phyloP scores from a whole-genome alignment of 2,113 vertebrate species.

The Paratilapia polleni region DNA sequence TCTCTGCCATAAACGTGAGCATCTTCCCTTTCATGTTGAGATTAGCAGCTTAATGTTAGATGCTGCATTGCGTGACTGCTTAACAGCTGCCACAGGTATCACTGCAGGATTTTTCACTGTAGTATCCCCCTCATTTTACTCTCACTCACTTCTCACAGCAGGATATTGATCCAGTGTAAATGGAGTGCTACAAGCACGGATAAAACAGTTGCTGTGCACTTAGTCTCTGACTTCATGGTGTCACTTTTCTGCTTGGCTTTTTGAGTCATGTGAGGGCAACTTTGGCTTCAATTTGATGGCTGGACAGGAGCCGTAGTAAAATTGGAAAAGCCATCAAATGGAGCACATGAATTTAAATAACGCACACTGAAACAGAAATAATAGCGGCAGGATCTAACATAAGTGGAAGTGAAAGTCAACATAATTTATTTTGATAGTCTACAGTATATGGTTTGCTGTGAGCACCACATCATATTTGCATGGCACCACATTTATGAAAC shows the following conservation, averaged over 20 bases:
- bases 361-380: background rate
- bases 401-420: background rate
- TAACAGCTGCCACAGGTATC: conserved; percentile 47
- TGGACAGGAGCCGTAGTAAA: conserved; percentile 8
- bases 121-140: conserved; percentile 22
- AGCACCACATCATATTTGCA: conserved; percentile 20
- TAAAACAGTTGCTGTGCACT: conserved; percentile 10
- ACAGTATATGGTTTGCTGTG: background rate
- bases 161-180: conserved; percentile 45
- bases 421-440: conserved; percentile 4
- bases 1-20: conserved; percentile 11
- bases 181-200: conserved; percentile 7
- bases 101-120: conserved; percentile 41
- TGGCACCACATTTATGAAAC: conserved; percentile 27
- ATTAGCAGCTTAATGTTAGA: conserved; percentile 54
- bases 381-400: background rate
- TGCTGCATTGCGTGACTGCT: background rate
- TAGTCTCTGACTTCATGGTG: conserved; percentile 9
- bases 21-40: conserved; percentile 42
- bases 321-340: conserved; percentile 1
- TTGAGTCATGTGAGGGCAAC: conserved; percentile 44
- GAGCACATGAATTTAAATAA: conserved; percentile 8
- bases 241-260: conserved; percentile 15
- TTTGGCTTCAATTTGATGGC: background rate
- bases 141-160: conserved; percentile 26